Conservation (phyloP, 2,888 invertebrate genomes). For the Meiosimyza decipiens region DNA sequence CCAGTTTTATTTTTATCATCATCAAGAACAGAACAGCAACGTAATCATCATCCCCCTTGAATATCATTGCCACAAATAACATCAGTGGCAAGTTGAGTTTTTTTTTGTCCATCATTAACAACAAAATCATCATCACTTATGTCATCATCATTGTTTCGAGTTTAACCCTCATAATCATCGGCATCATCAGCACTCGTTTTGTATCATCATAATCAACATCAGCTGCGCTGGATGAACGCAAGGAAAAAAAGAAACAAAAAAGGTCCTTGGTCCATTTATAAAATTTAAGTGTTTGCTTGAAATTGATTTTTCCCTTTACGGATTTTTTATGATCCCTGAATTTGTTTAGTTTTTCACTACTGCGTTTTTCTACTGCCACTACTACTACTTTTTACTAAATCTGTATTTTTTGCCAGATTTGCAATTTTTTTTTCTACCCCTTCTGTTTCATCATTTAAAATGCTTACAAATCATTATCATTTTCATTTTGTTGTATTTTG, state of each 20-base stretch:
- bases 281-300: constrained; percentile 7
- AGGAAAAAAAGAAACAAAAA: background rate
- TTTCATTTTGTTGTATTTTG: constrained; percentile 21
- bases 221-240: background rate
- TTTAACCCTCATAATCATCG: background rate
- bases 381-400: background rate
- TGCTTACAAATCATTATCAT: constrained; percentile 35
- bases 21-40: too few species aligned
- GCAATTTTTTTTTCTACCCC: constrained; percentile 13
- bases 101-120: too few species aligned
- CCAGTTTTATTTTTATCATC: constrained; percentile 2
- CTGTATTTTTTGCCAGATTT: background rate
- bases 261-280: constrained; percentile 10
- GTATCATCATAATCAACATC: too few species aligned
- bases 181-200: background rate
- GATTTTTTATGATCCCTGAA: background rate
- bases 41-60: too few species aligned
- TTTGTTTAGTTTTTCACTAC: background rate
- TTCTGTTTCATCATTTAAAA: constrained; percentile 20
- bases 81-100: too few species aligned
- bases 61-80: too few species aligned
- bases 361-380: background rate
- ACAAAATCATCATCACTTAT: background rate
- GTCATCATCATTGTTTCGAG: background rate
- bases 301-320: constrained; percentile 9